Evolutionary conservation across 1,140 invertebrate species (phyloP).

Genomic region (Drosophila sucinea): DNA sequence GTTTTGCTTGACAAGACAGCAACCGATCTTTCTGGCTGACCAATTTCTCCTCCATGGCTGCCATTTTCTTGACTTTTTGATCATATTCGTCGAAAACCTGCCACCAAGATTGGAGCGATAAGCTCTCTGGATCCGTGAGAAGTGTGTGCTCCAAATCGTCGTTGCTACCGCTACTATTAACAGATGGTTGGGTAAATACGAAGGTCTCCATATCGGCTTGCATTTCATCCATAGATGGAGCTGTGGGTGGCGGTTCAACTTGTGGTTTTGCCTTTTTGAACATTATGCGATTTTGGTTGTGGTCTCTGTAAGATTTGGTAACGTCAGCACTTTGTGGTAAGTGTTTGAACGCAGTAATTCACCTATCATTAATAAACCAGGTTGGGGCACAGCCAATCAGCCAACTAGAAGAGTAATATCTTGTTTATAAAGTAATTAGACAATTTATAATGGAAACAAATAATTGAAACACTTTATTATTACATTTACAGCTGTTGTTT

Average conservation of each 20-base stretch:
- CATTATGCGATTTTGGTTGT: constrained; percentile 36
- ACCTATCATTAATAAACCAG: neutral
- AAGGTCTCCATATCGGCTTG: constrained; percentile 69
- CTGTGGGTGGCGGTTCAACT: constrained; percentile 53
- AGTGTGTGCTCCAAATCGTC: constrained; percentile 54
- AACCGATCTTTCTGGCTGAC: constrained; percentile 44
- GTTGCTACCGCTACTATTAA: neutral
- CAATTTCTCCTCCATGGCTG: constrained; percentile 37
- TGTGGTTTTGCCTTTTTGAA: constrained; percentile 70
- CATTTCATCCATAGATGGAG: constrained; percentile 65
- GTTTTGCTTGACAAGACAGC: constrained; percentile 39
- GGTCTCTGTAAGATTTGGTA: neutral
- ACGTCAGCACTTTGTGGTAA: neutral
- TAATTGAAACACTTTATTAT: neutral
- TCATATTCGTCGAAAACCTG: constrained; percentile 66
- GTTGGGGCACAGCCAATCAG: neutral
- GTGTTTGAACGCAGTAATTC: neutral
- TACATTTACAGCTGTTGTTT: neutral
- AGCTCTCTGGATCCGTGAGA: constrained; percentile 52
- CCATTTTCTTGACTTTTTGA: constrained; percentile 52
- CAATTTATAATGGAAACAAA: neutral
- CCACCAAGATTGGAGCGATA: constrained; percentile 58
- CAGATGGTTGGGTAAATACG: constrained; percentile 36
- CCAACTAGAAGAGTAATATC: neutral
- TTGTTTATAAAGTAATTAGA: neutral